phyloP scores from a whole-genome alignment of 2,888 invertebrate genomes.

The Trichogramma evanescens region DNA sequence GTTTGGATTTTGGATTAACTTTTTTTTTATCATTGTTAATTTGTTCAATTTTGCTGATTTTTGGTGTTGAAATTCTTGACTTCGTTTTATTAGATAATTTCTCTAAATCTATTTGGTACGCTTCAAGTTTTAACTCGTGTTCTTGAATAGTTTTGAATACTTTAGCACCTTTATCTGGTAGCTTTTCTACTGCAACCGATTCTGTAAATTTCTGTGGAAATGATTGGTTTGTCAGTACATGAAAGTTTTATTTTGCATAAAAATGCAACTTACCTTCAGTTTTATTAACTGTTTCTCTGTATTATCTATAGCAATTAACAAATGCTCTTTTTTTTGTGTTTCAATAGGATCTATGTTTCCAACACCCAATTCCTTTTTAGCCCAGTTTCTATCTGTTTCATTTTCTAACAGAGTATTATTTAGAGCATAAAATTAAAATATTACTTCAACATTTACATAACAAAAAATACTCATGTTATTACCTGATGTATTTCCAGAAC shows the following conservation, averaged over 20 bases:
- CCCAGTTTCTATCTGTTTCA: constrained; percentile 20
- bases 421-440: neutral
- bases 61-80: neutral
- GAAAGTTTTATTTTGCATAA: neutral
- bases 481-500: constrained; percentile 17
- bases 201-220: constrained; percentile 9
- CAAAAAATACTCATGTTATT: neutral
- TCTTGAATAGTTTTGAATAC: constrained; percentile 10
- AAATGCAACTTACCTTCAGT: constrained; percentile 27
- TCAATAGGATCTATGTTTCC: constrained; percentile 28
- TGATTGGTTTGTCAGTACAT: neutral
- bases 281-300: constrained; percentile 27
- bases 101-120: neutral
- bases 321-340: constrained; percentile 30
- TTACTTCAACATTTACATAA: neutral
- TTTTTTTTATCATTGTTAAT: neutral
- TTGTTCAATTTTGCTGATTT: neutral
- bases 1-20: neutral
- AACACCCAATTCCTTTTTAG: constrained; percentile 27
- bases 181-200: constrained; percentile 1
- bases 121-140: constrained; percentile 4
- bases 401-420: constrained; percentile 16
- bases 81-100: constrained; percentile 1
- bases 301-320: constrained; percentile 24
- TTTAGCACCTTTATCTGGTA: constrained; percentile 19